Evolutionary conservation across 2,888 invertebrate species (phyloP), one percentile per base, ranked within the genome.

Genomic region (Argyra leucocephala): DNA sequence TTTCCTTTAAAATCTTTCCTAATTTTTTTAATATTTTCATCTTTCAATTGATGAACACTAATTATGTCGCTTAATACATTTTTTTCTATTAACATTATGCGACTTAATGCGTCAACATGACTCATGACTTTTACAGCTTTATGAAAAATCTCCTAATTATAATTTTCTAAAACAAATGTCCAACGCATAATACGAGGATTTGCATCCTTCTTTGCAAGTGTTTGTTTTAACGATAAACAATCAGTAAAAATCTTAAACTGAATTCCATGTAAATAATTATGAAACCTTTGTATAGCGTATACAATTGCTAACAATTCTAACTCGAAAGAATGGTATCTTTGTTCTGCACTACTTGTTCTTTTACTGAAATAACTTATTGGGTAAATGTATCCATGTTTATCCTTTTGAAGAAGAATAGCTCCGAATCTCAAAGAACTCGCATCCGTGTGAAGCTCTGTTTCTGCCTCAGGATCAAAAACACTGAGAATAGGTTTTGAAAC

Each of bases 81-180:
- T 22, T 18, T 18, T 4, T 26, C 36, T n/a, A 66, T 57, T 12
- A 22, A n/a, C 15, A 59, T 23, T 6, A n/a, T 18, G 22, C 71
- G 58, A 62, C 73, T 74, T 24, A 73, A 62, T 6, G 73, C 71
- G 65, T 74, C 72, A 1, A 71, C 72, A 68, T 74, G 74, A 22
- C 57, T 64, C 75, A 74, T 75, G 62, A 65, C 66, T 57, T 26
- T 36, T 37, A 57, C 66, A 22, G 63, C 31, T 22, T 69, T 37
- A 66, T 70, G 69, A 59, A 65, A 63, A 59, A 70, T 67, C 9
- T 10, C 22, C 62, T 67, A 70, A 65, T 68, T 59, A 61, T 65
- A 71, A 48, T 68, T 64, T 59, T 67, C 26, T 2, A 70, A 21
- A 57, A 67, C 63, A 24, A 69, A 64, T 4, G 67, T 67, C 69